Percentiles rank a stretch among this genome's conserved stretches.
Evolutionary conservation across 1,140 invertebrate genomes (phyloP).

Genomic region (Augochlora pura): DNA sequence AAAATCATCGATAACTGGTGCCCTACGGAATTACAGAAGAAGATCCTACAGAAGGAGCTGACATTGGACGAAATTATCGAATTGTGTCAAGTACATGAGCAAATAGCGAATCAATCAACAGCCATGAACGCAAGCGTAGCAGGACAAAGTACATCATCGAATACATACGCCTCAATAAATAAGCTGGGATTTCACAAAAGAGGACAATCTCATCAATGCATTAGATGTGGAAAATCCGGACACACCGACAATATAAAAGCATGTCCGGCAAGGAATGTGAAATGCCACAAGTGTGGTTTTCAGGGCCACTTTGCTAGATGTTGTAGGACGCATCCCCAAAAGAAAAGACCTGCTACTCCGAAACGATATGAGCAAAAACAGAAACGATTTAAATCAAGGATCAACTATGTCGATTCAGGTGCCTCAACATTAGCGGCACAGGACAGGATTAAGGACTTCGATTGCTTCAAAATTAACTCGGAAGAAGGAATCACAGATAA

Average conservation of each 20-base stretch:
- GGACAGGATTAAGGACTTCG: background rate
- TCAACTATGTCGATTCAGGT: no score
- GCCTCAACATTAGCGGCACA: background rate
- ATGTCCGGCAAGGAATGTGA: background rate
- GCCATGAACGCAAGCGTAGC: no score
- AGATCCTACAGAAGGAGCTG: background rate
- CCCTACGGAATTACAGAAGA: background rate
- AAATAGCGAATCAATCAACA: background rate
- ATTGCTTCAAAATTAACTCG: background rate
- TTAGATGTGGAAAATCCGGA: no score
- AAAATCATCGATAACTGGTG: background rate
- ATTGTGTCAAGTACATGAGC: background rate
- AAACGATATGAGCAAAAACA: no score
- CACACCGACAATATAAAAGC: background rate
- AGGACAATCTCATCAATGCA: no score
- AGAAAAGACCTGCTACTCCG: background rate
- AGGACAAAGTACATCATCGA: no score
- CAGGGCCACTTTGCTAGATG: background rate
- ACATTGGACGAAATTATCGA: background rate
- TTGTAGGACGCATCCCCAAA: background rate
- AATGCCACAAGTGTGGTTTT: background rate
- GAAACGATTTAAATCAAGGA: no score
- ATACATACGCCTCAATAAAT: no score
- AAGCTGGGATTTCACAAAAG: no score
- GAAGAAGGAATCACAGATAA: background rate